Evolutionary conservation across 30 jellyfish, hydroid and myxozoan genomes (phyloP).

Genomic region (Pseudorhiza aurosa): DNA sequence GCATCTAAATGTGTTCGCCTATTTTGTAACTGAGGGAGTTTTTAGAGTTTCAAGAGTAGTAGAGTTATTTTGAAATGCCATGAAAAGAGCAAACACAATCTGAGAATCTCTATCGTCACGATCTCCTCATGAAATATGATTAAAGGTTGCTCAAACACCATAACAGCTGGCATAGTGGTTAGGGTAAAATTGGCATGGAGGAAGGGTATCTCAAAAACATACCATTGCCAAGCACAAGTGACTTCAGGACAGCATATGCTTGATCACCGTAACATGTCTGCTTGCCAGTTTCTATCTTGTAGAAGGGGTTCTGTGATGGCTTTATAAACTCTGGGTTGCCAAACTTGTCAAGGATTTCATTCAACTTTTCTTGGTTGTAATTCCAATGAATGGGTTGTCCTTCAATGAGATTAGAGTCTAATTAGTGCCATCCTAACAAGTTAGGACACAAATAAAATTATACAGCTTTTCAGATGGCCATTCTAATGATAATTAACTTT

Average conservation of each 20-base stretch:
- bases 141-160: not conserved
- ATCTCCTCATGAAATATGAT: no score
- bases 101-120: no score
- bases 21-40: no score
- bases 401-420: not conserved
- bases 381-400: slow-evolving; percentile 63
- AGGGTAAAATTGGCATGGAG: not conserved
- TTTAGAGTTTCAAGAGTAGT: no score
- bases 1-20: no score
- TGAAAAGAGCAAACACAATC: no score
- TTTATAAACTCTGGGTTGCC: slow-evolving; percentile 30
- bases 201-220: not conserved
- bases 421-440: no score
- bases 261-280: slow-evolving; percentile 56
- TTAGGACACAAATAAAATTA: no score
- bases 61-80: no score
- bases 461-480: not conserved
- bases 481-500: no score
- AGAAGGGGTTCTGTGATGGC: slow-evolving; percentile 20
- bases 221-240: slow-evolving; percentile 34
- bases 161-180: not conserved
- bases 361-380: slow-evolving; percentile 29
- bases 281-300: slow-evolving; percentile 17
- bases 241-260: slow-evolving; percentile 32
- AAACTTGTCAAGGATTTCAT: not conserved